These are phyloP conservation scores for Entomobrya multifasciata DNA, from an alignment of 2,888 invertebrate genomes.

Conservation along the genomic window DNA sequence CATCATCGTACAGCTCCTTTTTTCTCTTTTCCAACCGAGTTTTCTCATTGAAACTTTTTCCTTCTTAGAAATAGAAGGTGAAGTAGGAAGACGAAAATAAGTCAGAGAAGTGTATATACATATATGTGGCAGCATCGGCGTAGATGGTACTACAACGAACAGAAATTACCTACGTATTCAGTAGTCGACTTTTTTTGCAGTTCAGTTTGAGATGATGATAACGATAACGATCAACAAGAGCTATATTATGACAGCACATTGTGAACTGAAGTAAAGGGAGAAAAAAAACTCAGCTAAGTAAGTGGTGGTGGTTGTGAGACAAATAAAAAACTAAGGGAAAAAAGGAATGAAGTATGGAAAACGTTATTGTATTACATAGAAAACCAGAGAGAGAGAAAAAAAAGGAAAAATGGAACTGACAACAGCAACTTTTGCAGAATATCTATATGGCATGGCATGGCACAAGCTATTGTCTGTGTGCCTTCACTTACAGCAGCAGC, in stretches of 20 bases:
- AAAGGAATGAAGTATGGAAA: not conserved
- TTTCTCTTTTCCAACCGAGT: constrained; percentile 42
- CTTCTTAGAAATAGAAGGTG: not conserved
- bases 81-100: constrained; percentile 10
- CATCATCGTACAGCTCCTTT: not conserved
- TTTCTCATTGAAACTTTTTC: constrained; percentile 68
- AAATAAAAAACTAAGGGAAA: not conserved
- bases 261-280: not conserved
- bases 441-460: constrained; percentile 6
- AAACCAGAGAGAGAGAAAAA: not conserved
- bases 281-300: constrained; percentile 32
- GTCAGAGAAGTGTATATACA: constrained; percentile 6
- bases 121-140: not conserved
- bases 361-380: not conserved
- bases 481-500: not conserved
- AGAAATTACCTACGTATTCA: not conserved
- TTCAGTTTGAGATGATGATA: constrained; percentile 51
- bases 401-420: constrained; percentile 13
- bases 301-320: not conserved
- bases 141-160: not conserved
- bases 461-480: constrained; percentile 31
- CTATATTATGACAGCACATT: constrained; percentile 65
- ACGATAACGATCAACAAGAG: constrained; percentile 70
- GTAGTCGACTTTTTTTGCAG: constrained; percentile 46
- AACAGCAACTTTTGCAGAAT: constrained; percentile 16